phyloP scores from a whole-genome alignment of 2,113 vertebrate species.

The Austrofundulus limnaeus region DNA sequence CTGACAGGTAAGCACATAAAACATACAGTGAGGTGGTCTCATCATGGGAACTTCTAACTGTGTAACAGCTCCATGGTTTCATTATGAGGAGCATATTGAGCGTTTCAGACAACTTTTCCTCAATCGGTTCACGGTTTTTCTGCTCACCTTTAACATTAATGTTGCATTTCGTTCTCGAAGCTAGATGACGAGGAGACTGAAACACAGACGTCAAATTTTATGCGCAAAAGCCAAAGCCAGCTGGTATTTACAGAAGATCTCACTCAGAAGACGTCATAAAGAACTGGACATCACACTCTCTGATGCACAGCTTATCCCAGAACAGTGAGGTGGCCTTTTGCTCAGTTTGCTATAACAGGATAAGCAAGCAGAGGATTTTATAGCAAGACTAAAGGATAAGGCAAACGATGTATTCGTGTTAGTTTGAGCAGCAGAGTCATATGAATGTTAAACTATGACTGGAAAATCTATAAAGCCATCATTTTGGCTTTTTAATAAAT shows the following conservation, averaged over 20 bases:
- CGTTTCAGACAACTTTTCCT: not conserved
- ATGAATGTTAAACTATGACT: slow-evolving; percentile 61
- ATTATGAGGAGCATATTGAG: not conserved
- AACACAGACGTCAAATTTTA: slow-evolving; percentile 18
- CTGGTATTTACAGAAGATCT: slow-evolving; percentile 43
- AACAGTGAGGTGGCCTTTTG: slow-evolving; percentile 72
- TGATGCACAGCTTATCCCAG: slow-evolving; percentile 62
- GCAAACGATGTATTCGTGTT: slow-evolving; percentile 60
- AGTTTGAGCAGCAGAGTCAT: slow-evolving; percentile 55
- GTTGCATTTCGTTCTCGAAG: not conserved
- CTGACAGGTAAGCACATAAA: slow-evolving; percentile 45
- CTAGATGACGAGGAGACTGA: not conserved
- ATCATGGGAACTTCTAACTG: slow-evolving; percentile 4
- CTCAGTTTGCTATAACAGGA: slow-evolving; percentile 70
- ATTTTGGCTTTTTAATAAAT: slow-evolving; percentile 81
- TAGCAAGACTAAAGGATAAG: slow-evolving; percentile 53
- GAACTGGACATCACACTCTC: slow-evolving; percentile 60
- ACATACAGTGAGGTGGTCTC: slow-evolving; percentile 27
- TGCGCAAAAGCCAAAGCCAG: slow-evolving; percentile 30
- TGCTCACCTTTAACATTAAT: slow-evolving; percentile 6
- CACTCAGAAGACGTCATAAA: slow-evolving; percentile 42
- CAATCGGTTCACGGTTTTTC: slow-evolving; percentile 7
- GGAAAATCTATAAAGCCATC: slow-evolving; percentile 80
- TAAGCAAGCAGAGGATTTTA: slow-evolving; percentile 69
- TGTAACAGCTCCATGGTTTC: not conserved